Conservation (phyloP, 2,888 invertebrate species). For the Seira sanloemensis region DNA sequence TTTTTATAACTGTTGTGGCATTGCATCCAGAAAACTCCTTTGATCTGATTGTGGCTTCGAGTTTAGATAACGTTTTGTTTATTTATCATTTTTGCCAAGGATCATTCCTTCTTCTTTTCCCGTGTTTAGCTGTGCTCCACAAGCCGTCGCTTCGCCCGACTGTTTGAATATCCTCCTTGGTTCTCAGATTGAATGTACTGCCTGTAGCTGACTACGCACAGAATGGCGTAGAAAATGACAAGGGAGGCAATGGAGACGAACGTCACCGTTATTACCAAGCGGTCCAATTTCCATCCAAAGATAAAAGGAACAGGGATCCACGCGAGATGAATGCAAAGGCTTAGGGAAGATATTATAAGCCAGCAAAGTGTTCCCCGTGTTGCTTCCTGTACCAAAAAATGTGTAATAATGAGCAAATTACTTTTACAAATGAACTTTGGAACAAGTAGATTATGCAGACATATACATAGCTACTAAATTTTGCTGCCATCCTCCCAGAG, state of each 20-base stretch:
- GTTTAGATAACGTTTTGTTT: conserved; percentile 6
- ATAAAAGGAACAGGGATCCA: conserved; percentile 71
- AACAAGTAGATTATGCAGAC: background rate
- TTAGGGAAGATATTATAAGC: conserved; percentile 68
- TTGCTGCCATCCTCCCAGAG: background rate
- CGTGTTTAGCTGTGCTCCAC: conserved; percentile 68
- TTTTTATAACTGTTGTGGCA: background rate
- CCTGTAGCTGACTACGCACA: conserved; percentile 68
- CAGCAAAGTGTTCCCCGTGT: conserved; percentile 69
- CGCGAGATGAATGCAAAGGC: conserved; percentile 64
- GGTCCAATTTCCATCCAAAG: conserved; percentile 70
- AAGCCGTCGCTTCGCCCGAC: conserved; percentile 69
- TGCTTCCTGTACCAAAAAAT: conserved; percentile 64
- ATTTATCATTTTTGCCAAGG: conserved; percentile 10
- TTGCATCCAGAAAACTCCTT: background rate
- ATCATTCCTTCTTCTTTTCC: background rate
- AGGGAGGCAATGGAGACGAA: conserved; percentile 64
- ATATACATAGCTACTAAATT: background rate
- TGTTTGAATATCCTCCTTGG: conserved; percentile 67
- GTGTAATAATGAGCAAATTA: conserved; percentile 15
- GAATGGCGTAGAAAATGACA: conserved; percentile 71
- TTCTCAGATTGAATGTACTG: conserved; percentile 52
- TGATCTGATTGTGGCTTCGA: conserved; percentile 3
- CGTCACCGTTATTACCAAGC: conserved; percentile 66
- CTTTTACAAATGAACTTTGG: background rate